Evolutionary conservation across 1,140 invertebrate species (phyloP).

Genomic region (Gerris buenoi): DNA sequence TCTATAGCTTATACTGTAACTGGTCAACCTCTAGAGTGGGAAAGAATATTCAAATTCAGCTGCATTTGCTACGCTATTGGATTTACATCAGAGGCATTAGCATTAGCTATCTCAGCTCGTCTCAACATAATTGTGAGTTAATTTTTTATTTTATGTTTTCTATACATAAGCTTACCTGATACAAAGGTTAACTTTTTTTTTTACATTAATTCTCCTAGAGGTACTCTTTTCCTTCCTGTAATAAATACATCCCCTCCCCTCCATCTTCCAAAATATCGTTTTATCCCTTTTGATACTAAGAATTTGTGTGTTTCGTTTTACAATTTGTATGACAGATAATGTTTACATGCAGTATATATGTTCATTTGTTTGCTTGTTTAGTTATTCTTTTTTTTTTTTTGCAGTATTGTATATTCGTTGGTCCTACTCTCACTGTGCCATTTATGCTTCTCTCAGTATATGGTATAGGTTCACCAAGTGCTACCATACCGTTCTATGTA

Average conservation of each 20-base stretch:
- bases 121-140: slow-evolving; percentile 52
- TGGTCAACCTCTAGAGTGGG: slow-evolving; percentile 29
- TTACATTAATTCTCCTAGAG: too few relatives aligned
- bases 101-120: slow-evolving; percentile 48
- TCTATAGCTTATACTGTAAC: slow-evolving; percentile 29
- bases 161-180: not conserved
- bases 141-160: not conserved
- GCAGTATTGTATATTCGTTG: slow-evolving; percentile 65
- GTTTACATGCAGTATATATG: too few relatives aligned
- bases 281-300: too few relatives aligned
- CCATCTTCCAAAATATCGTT: too few relatives aligned
- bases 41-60: slow-evolving; percentile 41
- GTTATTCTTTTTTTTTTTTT: slow-evolving; percentile 24
- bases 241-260: too few relatives aligned
- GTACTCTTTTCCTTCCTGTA: too few relatives aligned
- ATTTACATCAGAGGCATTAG: slow-evolving; percentile 59
- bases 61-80: slow-evolving; percentile 47
- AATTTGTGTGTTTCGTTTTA: not conserved
- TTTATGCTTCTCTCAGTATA: slow-evolving; percentile 60
- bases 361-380: too few relatives aligned
- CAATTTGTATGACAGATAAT: not conserved
- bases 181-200: not conserved
- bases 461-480: slow-evolving; percentile 49
- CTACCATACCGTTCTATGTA: slow-evolving; percentile 47
- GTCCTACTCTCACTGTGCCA: slow-evolving; percentile 53